Base-by-base conservation (phyloP, 2,797 vertebrate species). In the Loriculus beryllinus region DNA sequence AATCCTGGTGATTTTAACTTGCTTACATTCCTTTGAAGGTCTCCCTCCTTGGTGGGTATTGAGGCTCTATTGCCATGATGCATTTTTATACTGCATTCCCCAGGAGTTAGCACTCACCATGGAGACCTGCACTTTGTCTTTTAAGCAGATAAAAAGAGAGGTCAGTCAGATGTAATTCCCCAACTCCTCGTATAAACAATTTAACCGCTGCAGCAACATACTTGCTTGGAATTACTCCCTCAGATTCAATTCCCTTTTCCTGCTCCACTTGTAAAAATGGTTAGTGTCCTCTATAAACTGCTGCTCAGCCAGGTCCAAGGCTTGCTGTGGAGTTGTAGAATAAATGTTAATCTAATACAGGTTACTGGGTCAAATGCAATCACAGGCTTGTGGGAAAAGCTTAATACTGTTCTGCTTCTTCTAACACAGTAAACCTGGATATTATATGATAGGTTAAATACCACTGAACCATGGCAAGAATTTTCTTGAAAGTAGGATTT, bases 261-360 rank as follows among this genome's bases (percentile, higher is more conserved):
- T 98, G 97, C 97, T 98, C 97, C 97, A 97, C 98, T 98, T 98
- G 97, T 98, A 98, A 98, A 98, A 98, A 97, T 97, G 97, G 97
- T 98, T 98, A 98, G 97, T 97, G 97, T 98, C 97, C 97, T 97
- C 97, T 97, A 98, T 98, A 98, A 98, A 98, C 97, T 97, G 97
- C 97, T 96, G 97, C 98, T 98, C 96, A 97, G 96, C 95, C 95
- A 97, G 97, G 98, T 97, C 96, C 97, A 96, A 97, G 96, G 97
- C 97, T 98, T 97, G 97, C 98, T 97, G 97, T 97, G 97, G 96
- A 96, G 97, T 97, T 98, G 98, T 98, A 98, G 98, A 98, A 98
- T 98, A 98, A 98, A 98, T 98, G 98, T 98, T 98, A 98, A 98
- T 98, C 98, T 98, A 98, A 98, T 98, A 98, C 98, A 98, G 98